Percentiles rank a stretch among this genome's conserved stretches.
These are phyloP conservation scores for Drosophila algonquin DNA, from an alignment of 2,888 invertebrate genomes.

Conservation along the genomic window DNA sequence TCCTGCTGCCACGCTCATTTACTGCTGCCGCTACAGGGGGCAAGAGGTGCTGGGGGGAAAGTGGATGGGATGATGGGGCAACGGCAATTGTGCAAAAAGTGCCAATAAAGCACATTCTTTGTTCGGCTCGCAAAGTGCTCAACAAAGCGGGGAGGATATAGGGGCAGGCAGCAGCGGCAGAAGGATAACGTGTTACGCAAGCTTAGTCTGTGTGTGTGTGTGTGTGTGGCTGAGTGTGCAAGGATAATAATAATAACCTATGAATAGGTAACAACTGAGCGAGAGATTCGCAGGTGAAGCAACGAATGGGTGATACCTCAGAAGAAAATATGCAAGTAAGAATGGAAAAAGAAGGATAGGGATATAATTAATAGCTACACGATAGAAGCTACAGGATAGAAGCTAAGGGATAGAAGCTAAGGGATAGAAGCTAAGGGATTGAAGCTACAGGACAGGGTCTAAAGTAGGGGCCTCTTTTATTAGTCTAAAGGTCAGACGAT, in stretches of 20 bases:
- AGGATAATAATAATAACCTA: slow-evolving; percentile 79
- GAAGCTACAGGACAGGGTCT: no score
- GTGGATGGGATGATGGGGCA: slow-evolving; percentile 8
- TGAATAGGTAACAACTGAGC: slow-evolving; percentile 81
- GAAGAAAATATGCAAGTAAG: background rate
- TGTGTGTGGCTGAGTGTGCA: slow-evolving; percentile 62
- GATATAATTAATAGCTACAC: no score
- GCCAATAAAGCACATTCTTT: slow-evolving; percentile 83
- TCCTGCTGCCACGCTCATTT: slow-evolving; percentile 70
- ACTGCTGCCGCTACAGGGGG: slow-evolving; percentile 42
- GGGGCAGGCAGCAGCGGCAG: slow-evolving; percentile 9
- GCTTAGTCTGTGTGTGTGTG: slow-evolving; percentile 49
- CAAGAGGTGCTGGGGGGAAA: background rate
- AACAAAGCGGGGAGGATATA: slow-evolving; percentile 67
- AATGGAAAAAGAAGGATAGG: background rate
- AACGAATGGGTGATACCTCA: slow-evolving; percentile 8
- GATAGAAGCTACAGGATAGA: background rate
- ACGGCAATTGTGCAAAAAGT: slow-evolving; percentile 79
- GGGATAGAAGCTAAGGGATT: no score
- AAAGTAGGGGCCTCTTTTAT: no score
- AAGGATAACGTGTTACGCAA: slow-evolving; percentile 63
- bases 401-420: no score
- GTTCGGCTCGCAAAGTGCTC: slow-evolving; percentile 81
- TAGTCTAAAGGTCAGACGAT: no score
- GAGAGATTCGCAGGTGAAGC: background rate